Evolutionary conservation across 2,797 vertebrate species (phyloP).

Genomic region (Sorex maritimensis): DNA sequence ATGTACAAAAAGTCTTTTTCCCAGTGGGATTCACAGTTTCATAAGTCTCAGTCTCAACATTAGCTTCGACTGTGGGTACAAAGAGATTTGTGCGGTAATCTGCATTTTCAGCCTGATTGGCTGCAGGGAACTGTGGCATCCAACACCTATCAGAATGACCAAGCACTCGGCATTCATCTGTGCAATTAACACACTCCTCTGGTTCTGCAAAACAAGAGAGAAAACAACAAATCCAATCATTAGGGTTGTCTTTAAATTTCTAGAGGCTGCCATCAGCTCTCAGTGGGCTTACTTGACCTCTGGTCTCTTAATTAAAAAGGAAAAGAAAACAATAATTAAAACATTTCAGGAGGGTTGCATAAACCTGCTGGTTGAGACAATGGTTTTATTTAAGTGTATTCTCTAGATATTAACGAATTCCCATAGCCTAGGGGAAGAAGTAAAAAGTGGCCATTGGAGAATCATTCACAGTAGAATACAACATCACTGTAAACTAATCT

Average conservation of each 20-base stretch:
- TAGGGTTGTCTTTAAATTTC: slow-evolving; percentile 84
- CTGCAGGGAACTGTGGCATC: slow-evolving; percentile 99
- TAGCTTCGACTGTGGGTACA: slow-evolving; percentile 97
- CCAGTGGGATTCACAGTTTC: slow-evolving; percentile 98
- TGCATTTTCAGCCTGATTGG: slow-evolving; percentile 97
- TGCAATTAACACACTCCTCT: slow-evolving; percentile 99
- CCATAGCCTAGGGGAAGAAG: slow-evolving; percentile 83
- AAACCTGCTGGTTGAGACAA: slow-evolving; percentile 92
- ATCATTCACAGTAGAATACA: slow-evolving; percentile 85
- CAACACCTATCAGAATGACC: slow-evolving; percentile 99
- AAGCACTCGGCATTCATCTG: slow-evolving; percentile 99
- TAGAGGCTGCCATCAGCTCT: slow-evolving; percentile 78
- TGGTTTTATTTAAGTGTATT: slow-evolving; percentile 89
- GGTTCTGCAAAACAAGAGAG: slow-evolving; percentile 94
- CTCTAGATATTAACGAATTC: slow-evolving; percentile 87
- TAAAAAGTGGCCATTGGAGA: slow-evolving; percentile 87
- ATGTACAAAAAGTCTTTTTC: slow-evolving; percentile 99
- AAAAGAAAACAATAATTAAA: slow-evolving; percentile 90
- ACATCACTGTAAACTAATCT: slow-evolving; percentile 87
- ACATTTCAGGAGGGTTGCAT: slow-evolving; percentile 90
- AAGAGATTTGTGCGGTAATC: slow-evolving; percentile 99
- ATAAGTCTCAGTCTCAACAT: slow-evolving; percentile 97
- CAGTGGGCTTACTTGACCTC: slow-evolving; percentile 87
- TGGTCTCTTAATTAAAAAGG: slow-evolving; percentile 89
- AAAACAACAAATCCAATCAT: slow-evolving; percentile 86